These are phyloP conservation scores for Scaptomyza tumidula DNA, from an alignment of 2,888 invertebrate genomes.

Conservation along the genomic window DNA sequence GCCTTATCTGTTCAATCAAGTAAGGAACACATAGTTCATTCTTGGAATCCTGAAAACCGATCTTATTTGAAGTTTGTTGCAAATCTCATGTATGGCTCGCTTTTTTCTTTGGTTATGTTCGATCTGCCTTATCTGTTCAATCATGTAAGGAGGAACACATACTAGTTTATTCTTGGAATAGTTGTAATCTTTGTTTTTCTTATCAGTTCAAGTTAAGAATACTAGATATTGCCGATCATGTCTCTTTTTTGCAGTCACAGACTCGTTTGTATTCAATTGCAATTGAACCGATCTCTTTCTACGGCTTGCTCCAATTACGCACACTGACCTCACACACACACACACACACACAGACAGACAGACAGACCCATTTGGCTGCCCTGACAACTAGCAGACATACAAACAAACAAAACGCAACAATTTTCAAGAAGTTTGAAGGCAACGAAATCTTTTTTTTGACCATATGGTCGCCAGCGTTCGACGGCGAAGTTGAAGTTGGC, in stretches of 20 bases:
- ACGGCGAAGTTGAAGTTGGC: constrained; percentile 22
- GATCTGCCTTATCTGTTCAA: not conserved
- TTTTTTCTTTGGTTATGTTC: too few species aligned
- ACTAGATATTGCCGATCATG: not conserved
- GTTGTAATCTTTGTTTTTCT: not conserved
- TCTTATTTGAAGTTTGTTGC: too few species aligned
- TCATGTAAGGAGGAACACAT: not conserved
- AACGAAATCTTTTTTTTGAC: constrained; percentile 39
- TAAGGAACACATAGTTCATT: too few species aligned
- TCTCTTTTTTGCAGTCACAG: not conserved
- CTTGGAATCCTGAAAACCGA: too few species aligned
- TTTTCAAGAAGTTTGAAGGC: constrained; percentile 50
- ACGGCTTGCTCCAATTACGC: constrained; percentile 22
- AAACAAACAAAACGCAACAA: constrained; percentile 35
- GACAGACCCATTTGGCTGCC: constrained; percentile 33
- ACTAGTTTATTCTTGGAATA: not conserved
- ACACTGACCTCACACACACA: constrained; percentile 18
- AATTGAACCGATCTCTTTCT: constrained; percentile 4
- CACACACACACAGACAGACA: constrained; percentile 14
- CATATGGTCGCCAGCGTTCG: constrained; percentile 51
- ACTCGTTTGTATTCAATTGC: not conserved
- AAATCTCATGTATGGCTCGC: too few species aligned
- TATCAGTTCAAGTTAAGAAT: not conserved
- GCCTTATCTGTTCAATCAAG: too few species aligned
- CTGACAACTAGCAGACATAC: constrained; percentile 40